A percentile compares a stretch with the other conserved stretches of the same genome.
phyloP scores from a whole-genome alignment of 2,888 invertebrate species.

The Drosophila emarginata region DNA sequence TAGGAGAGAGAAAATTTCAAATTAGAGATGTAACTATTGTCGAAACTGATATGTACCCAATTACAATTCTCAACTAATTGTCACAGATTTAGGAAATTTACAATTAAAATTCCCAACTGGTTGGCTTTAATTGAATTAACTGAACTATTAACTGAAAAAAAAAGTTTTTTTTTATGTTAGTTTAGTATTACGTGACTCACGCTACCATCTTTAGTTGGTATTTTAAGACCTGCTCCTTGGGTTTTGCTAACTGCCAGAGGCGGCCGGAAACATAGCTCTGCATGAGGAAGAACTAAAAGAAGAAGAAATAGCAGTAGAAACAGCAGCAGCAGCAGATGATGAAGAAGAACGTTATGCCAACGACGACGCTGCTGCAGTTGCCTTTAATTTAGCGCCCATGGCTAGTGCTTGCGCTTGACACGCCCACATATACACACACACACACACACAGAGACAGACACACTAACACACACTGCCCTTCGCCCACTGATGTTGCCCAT shows the following conservation, averaged over 20 bases:
- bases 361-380: conserved; percentile 38
- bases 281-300: conserved; percentile 45
- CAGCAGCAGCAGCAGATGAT: conserved; percentile 37
- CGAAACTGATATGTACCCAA: neutral
- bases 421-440: conserved; percentile 48
- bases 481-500: conserved; percentile 51
- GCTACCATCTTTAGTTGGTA: conserved; percentile 41
- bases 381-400: conserved; percentile 64
- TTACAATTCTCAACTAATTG: neutral
- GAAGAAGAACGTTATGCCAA: conserved; percentile 24
- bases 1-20: neutral
- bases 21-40: conserved; percentile 7
- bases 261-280: conserved; percentile 67
- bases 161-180: too few species aligned
- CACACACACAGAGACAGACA: conserved; percentile 28
- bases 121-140: too few species aligned
- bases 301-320: conserved; percentile 13
- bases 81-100: too few species aligned
- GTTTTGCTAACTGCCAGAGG: conserved; percentile 70
- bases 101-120: neutral
- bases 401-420: conserved; percentile 65
- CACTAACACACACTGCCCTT: conserved; percentile 16
- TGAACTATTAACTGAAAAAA: too few species aligned
- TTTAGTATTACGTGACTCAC: conserved; percentile 11
- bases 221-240: conserved; percentile 22